Percentiles rank a stretch among this genome's conserved stretches.
phyloP scores from a whole-genome alignment of 2,113 vertebrate genomes.

The Gulo gulo region DNA sequence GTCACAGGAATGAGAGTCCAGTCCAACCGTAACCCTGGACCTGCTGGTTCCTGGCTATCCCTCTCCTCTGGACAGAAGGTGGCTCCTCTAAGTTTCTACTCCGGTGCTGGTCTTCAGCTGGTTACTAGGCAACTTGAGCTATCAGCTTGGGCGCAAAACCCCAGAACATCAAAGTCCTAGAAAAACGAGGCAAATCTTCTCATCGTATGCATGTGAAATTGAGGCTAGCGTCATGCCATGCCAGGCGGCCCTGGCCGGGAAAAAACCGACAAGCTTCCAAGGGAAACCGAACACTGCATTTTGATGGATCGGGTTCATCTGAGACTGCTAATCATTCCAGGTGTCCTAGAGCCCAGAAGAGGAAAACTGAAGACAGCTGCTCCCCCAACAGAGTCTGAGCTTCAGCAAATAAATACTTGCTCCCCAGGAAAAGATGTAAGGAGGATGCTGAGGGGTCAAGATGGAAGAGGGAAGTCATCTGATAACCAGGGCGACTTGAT shows the following conservation, averaged over 20 bases:
- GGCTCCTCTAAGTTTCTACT: slow-evolving; percentile 42
- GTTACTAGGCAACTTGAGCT: slow-evolving; percentile 70
- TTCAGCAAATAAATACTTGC: slow-evolving; percentile 6
- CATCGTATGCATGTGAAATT: slow-evolving; percentile 35
- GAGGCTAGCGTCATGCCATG: neutral
- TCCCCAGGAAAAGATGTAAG: slow-evolving; percentile 2
- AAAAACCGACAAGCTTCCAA: neutral
- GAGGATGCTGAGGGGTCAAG: neutral
- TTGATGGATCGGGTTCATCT: slow-evolving; percentile 35
- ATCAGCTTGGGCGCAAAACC: slow-evolving; percentile 49
- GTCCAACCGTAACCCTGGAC: neutral
- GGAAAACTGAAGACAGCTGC: neutral
- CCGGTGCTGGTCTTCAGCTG: slow-evolving; percentile 6
- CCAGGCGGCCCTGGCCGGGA: neutral
- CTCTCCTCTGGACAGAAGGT: slow-evolving; percentile 42
- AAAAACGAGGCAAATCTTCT: slow-evolving; percentile 47
- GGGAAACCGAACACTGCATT: neutral
- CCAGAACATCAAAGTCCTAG: slow-evolving; percentile 41
- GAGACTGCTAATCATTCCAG: slow-evolving; percentile 34
- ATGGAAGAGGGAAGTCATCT: neutral
- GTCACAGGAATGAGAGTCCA: slow-evolving; percentile 11
- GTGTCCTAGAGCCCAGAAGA: slow-evolving; percentile 7
- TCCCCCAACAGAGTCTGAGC: neutral
- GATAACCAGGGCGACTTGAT: neutral
- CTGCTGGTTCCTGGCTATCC: neutral